These are phyloP conservation scores for Neotragus pygmaeus DNA, from an alignment of 2,113 vertebrate genomes.

Conservation along the genomic window DNA sequence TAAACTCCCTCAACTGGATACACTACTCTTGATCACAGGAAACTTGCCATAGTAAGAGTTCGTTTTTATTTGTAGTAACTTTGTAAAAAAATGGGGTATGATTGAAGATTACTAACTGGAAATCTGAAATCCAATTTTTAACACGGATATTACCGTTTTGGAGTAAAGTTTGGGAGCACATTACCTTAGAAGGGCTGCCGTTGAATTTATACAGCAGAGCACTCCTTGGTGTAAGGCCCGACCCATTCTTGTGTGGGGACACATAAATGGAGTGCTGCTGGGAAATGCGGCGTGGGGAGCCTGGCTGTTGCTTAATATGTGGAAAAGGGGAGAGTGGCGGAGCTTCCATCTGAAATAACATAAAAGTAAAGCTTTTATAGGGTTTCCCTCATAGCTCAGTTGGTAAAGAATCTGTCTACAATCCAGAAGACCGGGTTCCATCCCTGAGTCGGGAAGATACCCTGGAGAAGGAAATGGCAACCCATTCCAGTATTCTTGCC, in stretches of 20 bases:
- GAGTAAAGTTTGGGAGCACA: neutral
- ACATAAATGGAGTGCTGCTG: constrained; percentile 93
- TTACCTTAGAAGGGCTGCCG: constrained; percentile 94
- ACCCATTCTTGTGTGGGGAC: constrained; percentile 91
- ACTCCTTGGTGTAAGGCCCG: constrained; percentile 83
- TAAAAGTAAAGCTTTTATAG: constrained; percentile 9
- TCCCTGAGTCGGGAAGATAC: neutral
- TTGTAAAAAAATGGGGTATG: neutral
- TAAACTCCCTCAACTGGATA: neutral
- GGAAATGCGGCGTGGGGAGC: constrained; percentile 92
- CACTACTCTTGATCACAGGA: neutral
- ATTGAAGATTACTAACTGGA: neutral
- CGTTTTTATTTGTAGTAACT: constrained; percentile 31
- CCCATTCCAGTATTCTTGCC: neutral
- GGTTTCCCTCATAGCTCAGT: neutral
- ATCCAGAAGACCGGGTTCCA: neutral
- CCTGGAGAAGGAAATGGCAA: neutral
- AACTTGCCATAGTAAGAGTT: neutral
- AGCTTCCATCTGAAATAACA: constrained; percentile 84
- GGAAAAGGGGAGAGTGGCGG: constrained; percentile 94
- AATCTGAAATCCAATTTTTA: constrained; percentile 16
- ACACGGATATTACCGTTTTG: neutral
- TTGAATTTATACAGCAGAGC: constrained; percentile 91
- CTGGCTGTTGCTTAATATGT: constrained; percentile 84
- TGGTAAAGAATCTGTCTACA: neutral